These are phyloP conservation scores for Busseola fusca DNA, from an alignment of 2,888 invertebrate species.

Conservation along the genomic window DNA sequence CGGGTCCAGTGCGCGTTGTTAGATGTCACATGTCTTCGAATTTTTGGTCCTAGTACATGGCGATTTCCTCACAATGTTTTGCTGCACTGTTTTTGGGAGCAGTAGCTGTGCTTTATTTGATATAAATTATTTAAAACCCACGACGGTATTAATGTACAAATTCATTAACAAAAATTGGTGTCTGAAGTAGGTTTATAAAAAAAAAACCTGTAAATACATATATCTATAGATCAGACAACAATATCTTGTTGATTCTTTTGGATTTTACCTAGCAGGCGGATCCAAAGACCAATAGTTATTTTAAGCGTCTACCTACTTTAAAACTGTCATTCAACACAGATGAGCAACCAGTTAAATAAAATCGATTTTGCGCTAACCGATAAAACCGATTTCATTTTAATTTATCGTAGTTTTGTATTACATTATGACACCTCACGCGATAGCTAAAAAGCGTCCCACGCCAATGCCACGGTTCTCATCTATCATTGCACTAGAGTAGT, in stretches of 20 bases:
- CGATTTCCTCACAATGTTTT: not conserved
- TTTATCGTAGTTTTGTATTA: conserved; percentile 23
- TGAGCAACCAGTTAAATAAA: not conserved
- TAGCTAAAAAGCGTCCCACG: conserved; percentile 14
- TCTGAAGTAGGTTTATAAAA: not conserved
- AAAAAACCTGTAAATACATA: not conserved
- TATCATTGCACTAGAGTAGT: not conserved
- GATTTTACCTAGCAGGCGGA: not conserved
- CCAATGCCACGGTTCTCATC: conserved; percentile 3
- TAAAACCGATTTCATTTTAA: conserved; percentile 31
- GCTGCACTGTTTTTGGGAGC: not conserved
- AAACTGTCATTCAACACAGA: not conserved
- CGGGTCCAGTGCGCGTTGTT: not conserved
- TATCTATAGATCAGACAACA: not conserved
- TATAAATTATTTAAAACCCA: not conserved
- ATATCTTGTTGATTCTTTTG: not conserved
- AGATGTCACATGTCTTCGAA: not conserved
- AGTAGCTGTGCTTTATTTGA: not conserved
- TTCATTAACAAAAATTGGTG: not conserved
- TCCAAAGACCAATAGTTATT: not conserved
- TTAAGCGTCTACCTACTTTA: not conserved
- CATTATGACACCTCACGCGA: conserved; percentile 49
- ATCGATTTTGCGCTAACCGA: conserved; percentile 26
- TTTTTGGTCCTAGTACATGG: not conserved
- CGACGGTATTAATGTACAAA: not conserved